phyloP scores from a whole-genome alignment of 2,797 vertebrate genomes.

The Xerus rutilus region DNA sequence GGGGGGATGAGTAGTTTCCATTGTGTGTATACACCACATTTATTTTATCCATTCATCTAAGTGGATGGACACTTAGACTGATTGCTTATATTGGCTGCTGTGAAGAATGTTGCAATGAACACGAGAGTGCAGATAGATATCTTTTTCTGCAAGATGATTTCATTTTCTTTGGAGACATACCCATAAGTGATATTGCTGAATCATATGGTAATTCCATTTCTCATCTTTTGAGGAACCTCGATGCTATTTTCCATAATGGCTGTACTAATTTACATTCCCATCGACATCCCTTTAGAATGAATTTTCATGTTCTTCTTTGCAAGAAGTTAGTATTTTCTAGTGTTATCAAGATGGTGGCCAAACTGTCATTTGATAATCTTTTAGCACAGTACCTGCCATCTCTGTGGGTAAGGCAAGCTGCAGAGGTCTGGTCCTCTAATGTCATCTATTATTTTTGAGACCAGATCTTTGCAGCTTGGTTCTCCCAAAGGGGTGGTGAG shows the following conservation, averaged over 20 bases:
- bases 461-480: neutral
- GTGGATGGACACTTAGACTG: too few relatives aligned
- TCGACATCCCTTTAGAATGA: neutral
- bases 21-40: neutral
- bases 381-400: neutral
- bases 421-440: neutral
- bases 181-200: too few relatives aligned
- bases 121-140: too few relatives aligned
- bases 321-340: neutral
- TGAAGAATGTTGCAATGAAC: neutral
- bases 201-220: neutral
- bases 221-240: neutral
- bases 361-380: neutral
- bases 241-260: neutral
- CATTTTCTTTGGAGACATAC: neutral
- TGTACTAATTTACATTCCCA: neutral
- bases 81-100: neutral
- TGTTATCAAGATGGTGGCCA: neutral
- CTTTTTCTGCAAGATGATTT: neutral
- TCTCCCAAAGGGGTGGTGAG: neutral
- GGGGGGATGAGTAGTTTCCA: neutral
- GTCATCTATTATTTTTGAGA: neutral
- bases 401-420: neutral
- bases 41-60: neutral
- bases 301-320: neutral